These are phyloP conservation scores for Entomobrya proxima DNA, from an alignment of 2,888 invertebrate species.

Conservation along the genomic window DNA sequence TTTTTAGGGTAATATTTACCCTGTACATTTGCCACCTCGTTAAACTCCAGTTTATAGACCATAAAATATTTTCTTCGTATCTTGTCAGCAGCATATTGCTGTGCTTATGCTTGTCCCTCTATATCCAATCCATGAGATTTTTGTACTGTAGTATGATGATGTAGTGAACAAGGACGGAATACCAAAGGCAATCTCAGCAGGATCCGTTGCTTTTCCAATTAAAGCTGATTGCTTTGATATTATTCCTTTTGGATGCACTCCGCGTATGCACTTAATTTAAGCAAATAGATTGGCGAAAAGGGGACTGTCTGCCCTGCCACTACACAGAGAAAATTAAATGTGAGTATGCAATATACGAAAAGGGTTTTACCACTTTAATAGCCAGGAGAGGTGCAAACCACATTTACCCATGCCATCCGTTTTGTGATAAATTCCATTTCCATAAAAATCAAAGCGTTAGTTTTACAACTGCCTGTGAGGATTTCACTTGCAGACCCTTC, in stretches of 20 bases:
- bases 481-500: no score
- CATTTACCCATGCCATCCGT: neutral
- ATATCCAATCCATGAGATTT: neutral
- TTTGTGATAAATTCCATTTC: no score
- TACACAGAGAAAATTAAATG: neutral
- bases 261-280: neutral
- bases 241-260: neutral
- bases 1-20: neutral
- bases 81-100: neutral
- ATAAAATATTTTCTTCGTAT: conserved; percentile 43
- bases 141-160: no score
- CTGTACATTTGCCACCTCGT: conserved; percentile 44
- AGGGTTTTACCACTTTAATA: no score
- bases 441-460: no score
- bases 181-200: neutral
- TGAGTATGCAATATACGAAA: no score
- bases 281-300: neutral
- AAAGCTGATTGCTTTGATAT: conserved; percentile 23
- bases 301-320: no score
- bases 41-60: conserved; percentile 56
- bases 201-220: conserved; percentile 15
- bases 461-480: no score
- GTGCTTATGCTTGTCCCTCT: neutral
- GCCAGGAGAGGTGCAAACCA: no score
- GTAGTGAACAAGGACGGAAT: no score